phyloP scores from a whole-genome alignment of 2,888 invertebrate species.

The Phalera bucephala region DNA sequence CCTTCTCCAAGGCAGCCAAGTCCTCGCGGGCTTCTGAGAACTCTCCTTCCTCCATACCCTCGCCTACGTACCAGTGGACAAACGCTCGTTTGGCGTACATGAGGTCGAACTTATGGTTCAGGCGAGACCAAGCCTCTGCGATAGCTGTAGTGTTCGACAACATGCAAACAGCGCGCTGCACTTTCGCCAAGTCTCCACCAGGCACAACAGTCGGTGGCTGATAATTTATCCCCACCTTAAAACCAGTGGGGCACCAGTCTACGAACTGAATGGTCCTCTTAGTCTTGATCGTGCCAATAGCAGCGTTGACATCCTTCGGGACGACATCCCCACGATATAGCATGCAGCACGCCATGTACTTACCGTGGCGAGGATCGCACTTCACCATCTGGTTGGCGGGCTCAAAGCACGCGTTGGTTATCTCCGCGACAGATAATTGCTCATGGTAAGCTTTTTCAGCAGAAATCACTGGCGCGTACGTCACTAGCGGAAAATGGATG shows the following conservation, averaged over 20 bases:
- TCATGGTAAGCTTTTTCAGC: slow-evolving; percentile 97
- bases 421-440: slow-evolving; percentile 94
- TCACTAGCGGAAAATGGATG: slow-evolving; percentile 96
- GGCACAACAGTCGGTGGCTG: slow-evolving; percentile 94
- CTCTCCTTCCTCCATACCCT: slow-evolving; percentile 93
- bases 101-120: slow-evolving; percentile 97
- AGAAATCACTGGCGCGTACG: slow-evolving; percentile 95
- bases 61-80: slow-evolving; percentile 96
- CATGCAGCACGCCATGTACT: slow-evolving; percentile 98
- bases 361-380: slow-evolving; percentile 95
- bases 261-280: slow-evolving; percentile 96
- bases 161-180: slow-evolving; percentile 98
- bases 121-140: slow-evolving; percentile 98
- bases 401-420: slow-evolving; percentile 97
- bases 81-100: slow-evolving; percentile 99
- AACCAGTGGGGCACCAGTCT: slow-evolving; percentile 94
- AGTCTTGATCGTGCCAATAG: slow-evolving; percentile 96
- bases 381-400: slow-evolving; percentile 98
- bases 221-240: slow-evolving; percentile 93
- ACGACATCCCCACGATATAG: slow-evolving; percentile 97
- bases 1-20: slow-evolving; percentile 89
- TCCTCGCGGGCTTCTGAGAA: slow-evolving; percentile 90
- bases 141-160: slow-evolving; percentile 98
- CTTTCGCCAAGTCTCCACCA: slow-evolving; percentile 95
- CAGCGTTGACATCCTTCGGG: slow-evolving; percentile 96